phyloP scores from a whole-genome alignment of 2,888 invertebrate species.

The Syrphus vitripennis region DNA sequence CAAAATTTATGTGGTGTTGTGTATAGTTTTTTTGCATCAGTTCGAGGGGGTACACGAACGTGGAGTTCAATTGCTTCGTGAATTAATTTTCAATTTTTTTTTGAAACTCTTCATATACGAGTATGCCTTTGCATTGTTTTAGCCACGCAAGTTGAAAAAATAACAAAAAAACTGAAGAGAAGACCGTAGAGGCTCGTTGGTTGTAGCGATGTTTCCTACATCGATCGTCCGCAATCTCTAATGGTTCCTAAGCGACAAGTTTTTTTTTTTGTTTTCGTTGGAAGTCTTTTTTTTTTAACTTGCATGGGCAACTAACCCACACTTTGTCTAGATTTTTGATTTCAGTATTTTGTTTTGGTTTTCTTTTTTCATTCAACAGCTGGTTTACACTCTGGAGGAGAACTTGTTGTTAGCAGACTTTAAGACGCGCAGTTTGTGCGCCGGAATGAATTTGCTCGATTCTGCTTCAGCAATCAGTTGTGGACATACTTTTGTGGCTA shows the following conservation, averaged over 20 bases:
- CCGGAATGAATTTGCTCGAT: neutral
- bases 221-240: neutral
- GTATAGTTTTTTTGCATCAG: neutral
- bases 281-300: neutral
- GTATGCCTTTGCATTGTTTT: slow-evolving; percentile 33
- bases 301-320: slow-evolving; percentile 62
- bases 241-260: slow-evolving; percentile 24
- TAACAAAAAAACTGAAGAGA: neutral
- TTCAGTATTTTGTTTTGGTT: neutral
- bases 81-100: slow-evolving; percentile 67
- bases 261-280: neutral
- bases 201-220: neutral
- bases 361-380: neutral
- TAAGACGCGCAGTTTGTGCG: slow-evolving; percentile 35
- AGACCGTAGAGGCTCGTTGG: neutral
- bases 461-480: neutral
- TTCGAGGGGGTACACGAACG: slow-evolving; percentile 16
- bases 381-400: slow-evolving; percentile 27
- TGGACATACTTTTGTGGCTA: slow-evolving; percentile 7
- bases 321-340: slow-evolving; percentile 14
- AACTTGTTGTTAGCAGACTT: slow-evolving; percentile 61
- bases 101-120: neutral
- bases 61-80: slow-evolving; percentile 51
- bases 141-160: slow-evolving; percentile 24
- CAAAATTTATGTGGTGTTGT: neutral